Base-by-base conservation (phyloP, 2,113 vertebrate genomes). In the Phylloscopus trochilus region DNA sequence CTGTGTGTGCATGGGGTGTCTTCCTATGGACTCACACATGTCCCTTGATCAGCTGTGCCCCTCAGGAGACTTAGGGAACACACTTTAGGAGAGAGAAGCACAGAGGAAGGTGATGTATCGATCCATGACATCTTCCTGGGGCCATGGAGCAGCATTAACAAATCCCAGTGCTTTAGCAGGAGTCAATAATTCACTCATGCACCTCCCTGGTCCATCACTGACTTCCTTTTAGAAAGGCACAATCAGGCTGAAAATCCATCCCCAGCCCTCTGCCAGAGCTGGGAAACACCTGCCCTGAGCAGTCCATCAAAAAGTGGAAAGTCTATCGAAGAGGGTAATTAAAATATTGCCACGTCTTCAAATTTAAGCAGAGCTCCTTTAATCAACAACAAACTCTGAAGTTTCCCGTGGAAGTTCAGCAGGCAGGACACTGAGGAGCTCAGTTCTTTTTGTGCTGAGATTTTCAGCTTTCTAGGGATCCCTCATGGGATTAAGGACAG, bases 401-500 rank as follows among this genome's bases (percentile, higher is more conserved):
- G 14, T 35, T 78, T 47, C 39, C 39, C 2, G 0, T 47, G 35
- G 5, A n/a, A 56, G 3, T 37, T 44, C 80, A 62, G 9, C 23
- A 35, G 49, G 11, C 21, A 37, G 0, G 5, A 37, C 49, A 23
- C 8, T 7, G 77, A 66, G 41, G 20, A 51, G 39, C 27, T 81
- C 49, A 31, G 10, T 3, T 35, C 19, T 33, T 20, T 66, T 23
- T 59, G 15, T 27, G 1, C 1, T 5, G 44, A 51, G 74, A 79
- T 53, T 74, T 90, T 41, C 80, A 73, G 13, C 15, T 68, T 76
- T 64, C 33, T 12, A 13, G 41, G 33, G 44, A 8, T 67, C 33
- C 33, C 53, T 26, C 3, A 10, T 0, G 7, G 28, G n/a, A 51
- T 53, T 18, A 18, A 37, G 41, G 62, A 7, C 4, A 33, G 33